Conservation (phyloP, 2,888 invertebrate species). For the Thereva unica region DNA sequence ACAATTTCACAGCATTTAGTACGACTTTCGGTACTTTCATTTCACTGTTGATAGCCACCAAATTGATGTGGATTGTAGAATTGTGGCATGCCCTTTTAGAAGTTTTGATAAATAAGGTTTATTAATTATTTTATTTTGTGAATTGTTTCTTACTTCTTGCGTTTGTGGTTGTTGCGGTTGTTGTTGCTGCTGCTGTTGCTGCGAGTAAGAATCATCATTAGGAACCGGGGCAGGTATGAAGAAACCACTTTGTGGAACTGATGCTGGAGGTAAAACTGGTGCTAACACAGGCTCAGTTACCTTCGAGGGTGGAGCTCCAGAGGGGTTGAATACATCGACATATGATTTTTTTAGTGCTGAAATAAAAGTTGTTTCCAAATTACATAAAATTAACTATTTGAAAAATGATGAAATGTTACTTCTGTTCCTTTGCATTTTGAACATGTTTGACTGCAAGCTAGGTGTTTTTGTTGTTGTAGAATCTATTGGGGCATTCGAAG, state of each 20-base stretch:
- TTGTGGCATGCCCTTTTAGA: slow-evolving; percentile 44
- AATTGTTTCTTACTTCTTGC: slow-evolving; percentile 42
- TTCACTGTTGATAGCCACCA: slow-evolving; percentile 43
- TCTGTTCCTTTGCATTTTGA: slow-evolving; percentile 77
- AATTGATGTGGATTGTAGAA: slow-evolving; percentile 48
- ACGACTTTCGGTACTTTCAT: slow-evolving; percentile 12
- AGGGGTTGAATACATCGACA: slow-evolving; percentile 86
- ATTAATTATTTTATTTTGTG: slow-evolving; percentile 1
- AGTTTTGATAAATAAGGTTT: slow-evolving; percentile 23
- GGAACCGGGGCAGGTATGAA: slow-evolving; percentile 51
- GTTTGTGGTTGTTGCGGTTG: slow-evolving; percentile 46
- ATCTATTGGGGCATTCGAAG: slow-evolving; percentile 36
- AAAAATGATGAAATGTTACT: slow-evolving; percentile 59
- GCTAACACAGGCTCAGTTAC: slow-evolving; percentile 54
- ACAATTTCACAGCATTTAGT: slow-evolving; percentile 15
- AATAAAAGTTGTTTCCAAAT: slow-evolving; percentile 41
- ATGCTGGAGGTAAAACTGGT: slow-evolving; percentile 54
- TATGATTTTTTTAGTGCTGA: slow-evolving; percentile 82
- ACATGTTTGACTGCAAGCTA: slow-evolving; percentile 68
- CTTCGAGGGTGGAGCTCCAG: slow-evolving; percentile 59
- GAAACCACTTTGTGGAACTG: slow-evolving; percentile 54
- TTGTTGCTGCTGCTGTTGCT: slow-evolving; percentile 44
- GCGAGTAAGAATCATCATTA: slow-evolving; percentile 44
- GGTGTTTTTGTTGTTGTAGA: slow-evolving; percentile 48
- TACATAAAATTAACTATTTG: slow-evolving; percentile 9